A percentile compares a stretch with the other conserved stretches of the same genome.
Conservation (phyloP, 2,888 invertebrate species). For the Leucophora obtusa region DNA sequence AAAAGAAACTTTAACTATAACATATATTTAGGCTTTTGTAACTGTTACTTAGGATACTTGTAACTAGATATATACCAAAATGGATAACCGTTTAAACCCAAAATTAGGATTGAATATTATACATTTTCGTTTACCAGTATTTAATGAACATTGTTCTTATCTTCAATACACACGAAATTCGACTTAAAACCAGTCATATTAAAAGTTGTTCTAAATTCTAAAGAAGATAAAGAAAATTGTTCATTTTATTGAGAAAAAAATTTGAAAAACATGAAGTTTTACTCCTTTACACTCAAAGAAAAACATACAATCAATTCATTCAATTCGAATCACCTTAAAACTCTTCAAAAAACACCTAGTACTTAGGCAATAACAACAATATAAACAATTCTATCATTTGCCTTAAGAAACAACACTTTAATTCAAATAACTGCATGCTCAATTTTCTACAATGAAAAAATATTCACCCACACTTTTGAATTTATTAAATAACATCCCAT, state of each 20-base stretch:
- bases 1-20: constrained; percentile 6
- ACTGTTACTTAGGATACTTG: constrained; percentile 12
- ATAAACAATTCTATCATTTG: background rate
- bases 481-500: background rate
- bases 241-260: constrained; percentile 68
- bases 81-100: constrained; percentile 53
- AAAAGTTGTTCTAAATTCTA: constrained; percentile 43
- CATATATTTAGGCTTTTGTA: constrained; percentile 32
- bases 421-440: constrained; percentile 4
- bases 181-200: constrained; percentile 33
- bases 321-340: constrained; percentile 15
- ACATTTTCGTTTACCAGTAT: constrained; percentile 80
- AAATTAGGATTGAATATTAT: constrained; percentile 79
- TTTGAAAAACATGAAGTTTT: constrained; percentile 25
- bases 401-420: background rate
- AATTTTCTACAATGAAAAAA: background rate
- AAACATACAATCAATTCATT: constrained; percentile 18
- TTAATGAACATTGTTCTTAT: constrained; percentile 78
- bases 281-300: constrained; percentile 29
- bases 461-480: background rate
- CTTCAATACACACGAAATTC: constrained; percentile 60
- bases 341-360: background rate
- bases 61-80: constrained; percentile 46
- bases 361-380: background rate
- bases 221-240: constrained; percentile 72